These are phyloP conservation scores for Phortica variegata DNA, from an alignment of 1,140 invertebrate species.

Conservation along the genomic window DNA sequence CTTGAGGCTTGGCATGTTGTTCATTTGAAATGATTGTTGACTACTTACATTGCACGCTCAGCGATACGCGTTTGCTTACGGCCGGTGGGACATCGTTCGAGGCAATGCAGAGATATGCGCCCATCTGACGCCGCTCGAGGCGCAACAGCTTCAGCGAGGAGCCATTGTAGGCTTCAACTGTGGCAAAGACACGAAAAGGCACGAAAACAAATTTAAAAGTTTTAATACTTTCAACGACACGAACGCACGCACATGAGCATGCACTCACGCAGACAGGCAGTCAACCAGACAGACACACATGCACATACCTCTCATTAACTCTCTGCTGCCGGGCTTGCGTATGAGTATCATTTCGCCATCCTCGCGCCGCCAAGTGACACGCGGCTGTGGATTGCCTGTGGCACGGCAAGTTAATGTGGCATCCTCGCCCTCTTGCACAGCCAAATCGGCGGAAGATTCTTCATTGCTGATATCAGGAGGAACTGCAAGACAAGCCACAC, in stretches of 20 bases:
- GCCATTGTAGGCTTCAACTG: slow-evolving; percentile 74
- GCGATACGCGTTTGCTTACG: slow-evolving; percentile 81
- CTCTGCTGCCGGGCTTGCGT: slow-evolving; percentile 64
- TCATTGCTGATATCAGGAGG: slow-evolving; percentile 76
- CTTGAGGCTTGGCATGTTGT: neutral
- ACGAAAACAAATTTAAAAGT: no score
- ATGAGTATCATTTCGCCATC: slow-evolving; percentile 70
- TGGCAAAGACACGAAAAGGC: no score
- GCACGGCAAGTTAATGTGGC: slow-evolving; percentile 78
- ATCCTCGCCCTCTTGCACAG: slow-evolving; percentile 77
- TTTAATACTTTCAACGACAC: no score
- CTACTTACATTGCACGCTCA: slow-evolving; percentile 86
- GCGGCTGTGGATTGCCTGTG: slow-evolving; percentile 71
- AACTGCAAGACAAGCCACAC: slow-evolving; percentile 62
- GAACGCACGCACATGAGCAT: no score
- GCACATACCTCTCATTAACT: slow-evolving; percentile 64
- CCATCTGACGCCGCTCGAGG: slow-evolving; percentile 81
- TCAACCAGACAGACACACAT: neutral
- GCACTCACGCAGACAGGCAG: no score
- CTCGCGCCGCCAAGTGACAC: slow-evolving; percentile 71
- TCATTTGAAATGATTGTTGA: slow-evolving; percentile 17
- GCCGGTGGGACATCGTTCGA: slow-evolving; percentile 87
- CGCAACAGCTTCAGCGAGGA: slow-evolving; percentile 71
- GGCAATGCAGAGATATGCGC: slow-evolving; percentile 83
- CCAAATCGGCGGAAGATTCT: slow-evolving; percentile 74